Conservation (phyloP, 2,113 vertebrate genomes). For the Athene noctua region DNA sequence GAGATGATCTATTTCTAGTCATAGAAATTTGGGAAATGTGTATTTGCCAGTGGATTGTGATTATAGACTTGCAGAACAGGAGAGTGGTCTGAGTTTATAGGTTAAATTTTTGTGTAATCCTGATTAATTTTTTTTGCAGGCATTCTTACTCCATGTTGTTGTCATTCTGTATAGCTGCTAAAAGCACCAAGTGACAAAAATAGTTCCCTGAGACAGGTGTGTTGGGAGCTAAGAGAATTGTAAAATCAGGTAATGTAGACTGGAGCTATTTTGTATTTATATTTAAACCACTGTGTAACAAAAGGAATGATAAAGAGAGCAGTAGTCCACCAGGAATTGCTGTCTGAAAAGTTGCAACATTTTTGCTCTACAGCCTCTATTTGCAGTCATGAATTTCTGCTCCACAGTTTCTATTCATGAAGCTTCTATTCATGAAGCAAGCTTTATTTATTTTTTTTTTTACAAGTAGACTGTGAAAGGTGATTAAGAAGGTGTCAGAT, state of each 20-base stretch:
- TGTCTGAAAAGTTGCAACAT: not conserved
- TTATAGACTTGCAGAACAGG: not conserved
- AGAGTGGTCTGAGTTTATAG: not conserved
- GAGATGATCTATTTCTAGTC: not conserved
- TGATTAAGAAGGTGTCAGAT: not conserved
- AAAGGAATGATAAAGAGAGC: not conserved
- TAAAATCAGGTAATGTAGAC: not conserved
- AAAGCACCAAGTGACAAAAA: not conserved
- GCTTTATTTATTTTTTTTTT: not conserved
- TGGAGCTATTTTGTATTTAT: not conserved
- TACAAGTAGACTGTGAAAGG: not conserved
- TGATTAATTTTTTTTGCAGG: not conserved
- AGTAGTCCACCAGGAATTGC: not conserved
- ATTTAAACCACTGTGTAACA: not conserved
- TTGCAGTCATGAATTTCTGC: not conserved
- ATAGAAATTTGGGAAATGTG: not conserved
- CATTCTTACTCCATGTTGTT: not conserved
- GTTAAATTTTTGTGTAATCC: not conserved
- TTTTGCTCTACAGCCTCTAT: not conserved
- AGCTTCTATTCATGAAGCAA: too few species aligned
- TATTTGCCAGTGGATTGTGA: not conserved
- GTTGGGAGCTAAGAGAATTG: not conserved
- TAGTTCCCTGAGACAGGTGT: not conserved
- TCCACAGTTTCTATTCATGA: not conserved
- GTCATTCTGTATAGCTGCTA: not conserved